Conservation (phyloP, 1,140 invertebrate species). For the Bombus polaris region DNA sequence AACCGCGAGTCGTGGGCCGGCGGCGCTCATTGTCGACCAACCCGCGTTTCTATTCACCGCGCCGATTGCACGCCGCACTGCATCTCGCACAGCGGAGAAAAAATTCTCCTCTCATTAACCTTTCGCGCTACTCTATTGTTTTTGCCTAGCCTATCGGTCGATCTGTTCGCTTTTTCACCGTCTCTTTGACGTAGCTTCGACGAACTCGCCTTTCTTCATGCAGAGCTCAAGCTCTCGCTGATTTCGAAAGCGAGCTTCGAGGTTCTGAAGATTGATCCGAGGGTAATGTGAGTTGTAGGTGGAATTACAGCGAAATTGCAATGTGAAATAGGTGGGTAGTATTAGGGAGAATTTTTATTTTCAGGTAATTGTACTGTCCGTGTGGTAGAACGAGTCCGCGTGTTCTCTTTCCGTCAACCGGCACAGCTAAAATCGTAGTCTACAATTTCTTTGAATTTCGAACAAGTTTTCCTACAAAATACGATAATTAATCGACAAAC, state of each 20-base stretch:
- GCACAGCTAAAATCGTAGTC: too few species aligned
- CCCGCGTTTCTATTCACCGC: constrained; percentile 55
- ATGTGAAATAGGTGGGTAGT: too few species aligned
- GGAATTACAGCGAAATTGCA: too few species aligned
- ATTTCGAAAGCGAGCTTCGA: background rate
- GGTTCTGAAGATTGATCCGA: too few species aligned
- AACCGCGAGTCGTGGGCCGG: constrained; percentile 55
- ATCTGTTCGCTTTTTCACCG: background rate
- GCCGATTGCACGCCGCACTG: background rate
- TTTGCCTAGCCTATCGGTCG: background rate
- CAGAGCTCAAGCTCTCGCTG: background rate
- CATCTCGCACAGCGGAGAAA: background rate
- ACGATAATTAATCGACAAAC: too few species aligned
- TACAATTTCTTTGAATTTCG: too few species aligned
- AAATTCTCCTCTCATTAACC: constrained; percentile 45
- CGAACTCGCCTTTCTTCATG: background rate
- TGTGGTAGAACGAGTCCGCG: too few species aligned
- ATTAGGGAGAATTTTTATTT: too few species aligned
- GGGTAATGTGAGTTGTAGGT: too few species aligned
- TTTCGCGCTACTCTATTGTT: constrained; percentile 36
- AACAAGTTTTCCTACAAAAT: too few species aligned
- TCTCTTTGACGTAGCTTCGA: background rate
- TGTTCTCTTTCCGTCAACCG: too few species aligned
- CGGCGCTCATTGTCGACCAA: constrained; percentile 71
- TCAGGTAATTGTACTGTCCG: too few species aligned